phyloP scores from a whole-genome alignment of 2,888 invertebrate genomes.

The Terebella lapidaria region DNA sequence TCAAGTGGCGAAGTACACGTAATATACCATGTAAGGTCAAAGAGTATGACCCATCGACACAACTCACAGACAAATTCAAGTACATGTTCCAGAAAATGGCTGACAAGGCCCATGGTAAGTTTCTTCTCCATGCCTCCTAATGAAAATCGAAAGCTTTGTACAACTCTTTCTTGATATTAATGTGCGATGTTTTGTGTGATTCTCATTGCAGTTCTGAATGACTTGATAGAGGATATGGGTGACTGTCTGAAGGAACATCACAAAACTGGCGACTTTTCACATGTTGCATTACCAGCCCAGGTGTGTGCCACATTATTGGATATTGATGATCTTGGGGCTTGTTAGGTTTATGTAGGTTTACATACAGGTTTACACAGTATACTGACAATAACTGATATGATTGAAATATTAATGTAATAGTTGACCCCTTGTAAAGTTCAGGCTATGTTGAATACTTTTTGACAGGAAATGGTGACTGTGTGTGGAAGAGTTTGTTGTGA shows the following conservation, averaged over 20 bases:
- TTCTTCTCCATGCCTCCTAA: no score
- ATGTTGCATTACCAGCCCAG: slow-evolving; percentile 43
- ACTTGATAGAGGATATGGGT: slow-evolving; percentile 52
- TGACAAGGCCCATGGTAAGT: slow-evolving; percentile 51
- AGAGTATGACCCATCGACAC: slow-evolving; percentile 4
- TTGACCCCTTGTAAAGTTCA: not conserved
- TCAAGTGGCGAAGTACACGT: slow-evolving; percentile 10
- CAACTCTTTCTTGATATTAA: no score
- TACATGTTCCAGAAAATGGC: slow-evolving; percentile 60
- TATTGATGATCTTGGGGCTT: no score
- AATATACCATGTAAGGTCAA: not conserved
- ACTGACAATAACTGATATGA: no score
- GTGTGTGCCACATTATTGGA: slow-evolving; percentile 18
- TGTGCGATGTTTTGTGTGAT: not conserved
- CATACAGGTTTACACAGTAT: not conserved
- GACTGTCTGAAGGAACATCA: slow-evolving; percentile 47
- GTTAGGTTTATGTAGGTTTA: not conserved
- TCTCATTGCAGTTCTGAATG: slow-evolving; percentile 48
- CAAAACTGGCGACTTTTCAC: slow-evolving; percentile 43
- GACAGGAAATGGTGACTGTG: slow-evolving; percentile 55
- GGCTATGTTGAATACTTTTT: not conserved
- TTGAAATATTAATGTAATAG: no score
- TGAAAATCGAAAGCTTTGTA: no score
- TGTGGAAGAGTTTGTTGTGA: slow-evolving; percentile 75
- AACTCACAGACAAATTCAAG: slow-evolving; percentile 25